Conservation (phyloP, 2,888 invertebrate species). For the Lasiommata megera region DNA sequence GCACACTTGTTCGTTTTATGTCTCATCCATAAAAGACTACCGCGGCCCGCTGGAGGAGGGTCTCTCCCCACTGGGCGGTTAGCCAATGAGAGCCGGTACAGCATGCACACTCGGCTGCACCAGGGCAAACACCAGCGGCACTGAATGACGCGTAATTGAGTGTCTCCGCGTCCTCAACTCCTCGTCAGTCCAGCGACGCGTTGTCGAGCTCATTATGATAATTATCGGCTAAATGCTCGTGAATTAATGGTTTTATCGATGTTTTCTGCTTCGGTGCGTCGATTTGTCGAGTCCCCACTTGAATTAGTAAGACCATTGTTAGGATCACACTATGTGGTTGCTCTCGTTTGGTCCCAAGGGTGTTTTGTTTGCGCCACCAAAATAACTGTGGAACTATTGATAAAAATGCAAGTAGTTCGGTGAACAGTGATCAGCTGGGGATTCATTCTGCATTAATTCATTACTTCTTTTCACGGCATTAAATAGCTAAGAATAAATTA, state of each 20-base stretch:
- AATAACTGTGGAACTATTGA: not conserved
- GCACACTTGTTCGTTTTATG: not conserved
- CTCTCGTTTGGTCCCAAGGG: not conserved
- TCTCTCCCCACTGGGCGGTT: slow-evolving; percentile 37
- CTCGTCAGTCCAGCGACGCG: slow-evolving; percentile 42
- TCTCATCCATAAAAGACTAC: slow-evolving; percentile 40
- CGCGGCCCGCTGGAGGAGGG: slow-evolving; percentile 41
- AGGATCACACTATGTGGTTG: not conserved
- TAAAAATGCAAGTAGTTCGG: not conserved
- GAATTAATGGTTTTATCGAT: slow-evolving; percentile 66
- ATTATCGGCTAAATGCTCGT: slow-evolving; percentile 68
- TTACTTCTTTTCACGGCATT: too few relatives aligned
- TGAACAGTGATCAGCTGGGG: too few relatives aligned
- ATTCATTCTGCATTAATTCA: too few relatives aligned
- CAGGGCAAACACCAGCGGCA: slow-evolving; percentile 59
- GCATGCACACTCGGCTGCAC: slow-evolving; percentile 45
- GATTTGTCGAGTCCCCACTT: slow-evolving; percentile 25
- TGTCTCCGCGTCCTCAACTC: slow-evolving; percentile 42
- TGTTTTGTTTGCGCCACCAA: not conserved
- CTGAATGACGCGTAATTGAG: slow-evolving; percentile 71
- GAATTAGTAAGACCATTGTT: slow-evolving; percentile 28
- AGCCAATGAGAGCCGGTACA: slow-evolving; percentile 67
- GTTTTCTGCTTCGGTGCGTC: slow-evolving; percentile 55
- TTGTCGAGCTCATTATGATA: slow-evolving; percentile 68
- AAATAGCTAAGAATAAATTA: too few relatives aligned